phyloP scores from a whole-genome alignment of 2,797 vertebrate species.

The Netta rufina region DNA sequence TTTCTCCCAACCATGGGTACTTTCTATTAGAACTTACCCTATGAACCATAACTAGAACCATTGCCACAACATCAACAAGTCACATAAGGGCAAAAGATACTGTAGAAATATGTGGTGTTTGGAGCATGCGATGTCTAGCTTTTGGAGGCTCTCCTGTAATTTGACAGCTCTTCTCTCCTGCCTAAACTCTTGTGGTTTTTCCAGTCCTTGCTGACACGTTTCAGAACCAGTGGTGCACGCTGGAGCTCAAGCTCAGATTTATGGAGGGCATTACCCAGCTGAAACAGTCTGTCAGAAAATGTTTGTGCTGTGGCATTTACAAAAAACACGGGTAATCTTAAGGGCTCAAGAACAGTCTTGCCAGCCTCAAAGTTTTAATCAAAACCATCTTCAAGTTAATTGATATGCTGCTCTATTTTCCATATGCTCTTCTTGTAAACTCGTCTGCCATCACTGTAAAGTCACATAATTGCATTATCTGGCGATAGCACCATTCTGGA shows the following conservation, averaged over 20 bases:
- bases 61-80: background rate
- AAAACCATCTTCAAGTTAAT: conserved; percentile 12
- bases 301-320: background rate
- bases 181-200: background rate
- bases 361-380: conserved; percentile 11
- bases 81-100: background rate
- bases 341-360: background rate
- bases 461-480: background rate
- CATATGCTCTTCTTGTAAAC: background rate
- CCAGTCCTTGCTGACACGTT: background rate
- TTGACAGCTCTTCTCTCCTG: background rate
- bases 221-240: background rate
- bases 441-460: background rate
- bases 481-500: background rate
- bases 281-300: background rate
- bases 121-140: background rate
- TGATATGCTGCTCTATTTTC: conserved; percentile 7
- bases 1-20: background rate
- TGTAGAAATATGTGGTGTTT: background rate
- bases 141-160: background rate
- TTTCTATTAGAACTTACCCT: background rate
- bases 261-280: background rate
- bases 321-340: background rate
- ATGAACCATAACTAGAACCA: background rate
- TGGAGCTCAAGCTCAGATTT: background rate